Percentiles rank a stretch among this genome's conserved stretches.
These are phyloP conservation scores for Mionectes macconnelli DNA, from an alignment of 2,113 vertebrate species.

Conservation along the genomic window DNA sequence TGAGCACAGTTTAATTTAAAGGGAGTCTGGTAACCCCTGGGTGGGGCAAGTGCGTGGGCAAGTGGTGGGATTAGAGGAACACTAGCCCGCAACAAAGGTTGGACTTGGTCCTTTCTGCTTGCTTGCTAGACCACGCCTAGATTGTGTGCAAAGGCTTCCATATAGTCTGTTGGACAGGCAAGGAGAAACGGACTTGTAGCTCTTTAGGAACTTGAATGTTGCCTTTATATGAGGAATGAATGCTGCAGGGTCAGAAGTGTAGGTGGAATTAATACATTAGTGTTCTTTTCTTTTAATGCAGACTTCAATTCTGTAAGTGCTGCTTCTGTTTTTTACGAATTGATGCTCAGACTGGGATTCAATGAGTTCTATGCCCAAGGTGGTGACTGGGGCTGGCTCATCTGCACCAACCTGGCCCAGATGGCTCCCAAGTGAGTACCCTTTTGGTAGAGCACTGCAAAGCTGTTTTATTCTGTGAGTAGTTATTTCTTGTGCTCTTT, in stretches of 20 bases:
- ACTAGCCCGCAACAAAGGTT: not conserved
- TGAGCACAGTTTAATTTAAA: not conserved
- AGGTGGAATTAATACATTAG: not conserved
- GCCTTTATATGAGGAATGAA: not conserved
- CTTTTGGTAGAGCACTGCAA: not conserved
- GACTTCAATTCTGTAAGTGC: conserved; percentile 65
- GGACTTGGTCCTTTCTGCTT: not conserved
- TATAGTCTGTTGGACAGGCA: not conserved
- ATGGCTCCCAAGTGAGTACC: conserved; percentile 74
- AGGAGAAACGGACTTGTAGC: not conserved
- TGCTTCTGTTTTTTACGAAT: conserved; percentile 74
- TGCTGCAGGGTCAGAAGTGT: not conserved
- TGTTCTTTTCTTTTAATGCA: not conserved
- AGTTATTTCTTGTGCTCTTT: not conserved
- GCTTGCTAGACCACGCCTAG: not conserved
- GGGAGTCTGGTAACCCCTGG: not conserved
- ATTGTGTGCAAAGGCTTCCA: not conserved
- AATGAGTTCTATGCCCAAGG: conserved; percentile 75
- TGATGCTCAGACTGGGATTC: conserved; percentile 78
- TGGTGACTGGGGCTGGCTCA: conserved; percentile 76
- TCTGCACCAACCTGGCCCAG: conserved; percentile 79
- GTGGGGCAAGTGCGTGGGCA: not conserved
- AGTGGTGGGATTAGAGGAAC: not conserved
- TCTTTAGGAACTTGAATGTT: not conserved
- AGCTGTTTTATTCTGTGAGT: not conserved